These are phyloP conservation scores for Silurus glanis DNA, from an alignment of 2,113 vertebrate genomes.

Conservation along the genomic window DNA sequence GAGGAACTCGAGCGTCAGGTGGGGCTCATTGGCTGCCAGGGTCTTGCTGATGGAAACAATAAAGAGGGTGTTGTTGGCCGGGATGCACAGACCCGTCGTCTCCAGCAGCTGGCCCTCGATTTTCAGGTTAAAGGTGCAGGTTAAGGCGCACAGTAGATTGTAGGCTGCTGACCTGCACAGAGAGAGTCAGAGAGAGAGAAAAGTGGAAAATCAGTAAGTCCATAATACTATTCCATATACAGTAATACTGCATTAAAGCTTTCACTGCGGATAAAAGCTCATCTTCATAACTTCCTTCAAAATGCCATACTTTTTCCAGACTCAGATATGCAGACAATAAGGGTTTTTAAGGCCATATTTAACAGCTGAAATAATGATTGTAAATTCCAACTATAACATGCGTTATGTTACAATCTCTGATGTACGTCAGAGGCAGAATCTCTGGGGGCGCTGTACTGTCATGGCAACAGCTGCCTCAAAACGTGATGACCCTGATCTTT, in stretches of 20 bases:
- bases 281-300: neutral
- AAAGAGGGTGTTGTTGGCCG: slow-evolving; percentile 99
- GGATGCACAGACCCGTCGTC: slow-evolving; percentile 97
- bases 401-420: too few species aligned
- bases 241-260: neutral
- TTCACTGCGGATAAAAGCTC: neutral
- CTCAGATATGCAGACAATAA: too few species aligned
- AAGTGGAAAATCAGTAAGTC: neutral
- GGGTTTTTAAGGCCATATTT: too few species aligned
- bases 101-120: slow-evolving; percentile 98
- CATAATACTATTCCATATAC: neutral
- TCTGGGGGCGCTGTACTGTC: too few species aligned
- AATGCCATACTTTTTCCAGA: too few species aligned
- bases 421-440: too few species aligned
- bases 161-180: slow-evolving; percentile 92
- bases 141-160: slow-evolving; percentile 98
- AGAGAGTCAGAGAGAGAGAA: neutral
- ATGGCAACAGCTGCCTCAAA: too few species aligned
- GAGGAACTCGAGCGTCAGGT: slow-evolving; percentile 96
- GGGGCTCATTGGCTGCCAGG: slow-evolving; percentile 94
- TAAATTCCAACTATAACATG: too few species aligned
- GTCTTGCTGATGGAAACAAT: slow-evolving; percentile 99
- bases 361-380: too few species aligned
- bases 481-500: too few species aligned
- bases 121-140: slow-evolving; percentile 99